Evolutionary conservation across 2,113 vertebrate genomes (phyloP).

Genomic region (Haplochromis burtoni): DNA sequence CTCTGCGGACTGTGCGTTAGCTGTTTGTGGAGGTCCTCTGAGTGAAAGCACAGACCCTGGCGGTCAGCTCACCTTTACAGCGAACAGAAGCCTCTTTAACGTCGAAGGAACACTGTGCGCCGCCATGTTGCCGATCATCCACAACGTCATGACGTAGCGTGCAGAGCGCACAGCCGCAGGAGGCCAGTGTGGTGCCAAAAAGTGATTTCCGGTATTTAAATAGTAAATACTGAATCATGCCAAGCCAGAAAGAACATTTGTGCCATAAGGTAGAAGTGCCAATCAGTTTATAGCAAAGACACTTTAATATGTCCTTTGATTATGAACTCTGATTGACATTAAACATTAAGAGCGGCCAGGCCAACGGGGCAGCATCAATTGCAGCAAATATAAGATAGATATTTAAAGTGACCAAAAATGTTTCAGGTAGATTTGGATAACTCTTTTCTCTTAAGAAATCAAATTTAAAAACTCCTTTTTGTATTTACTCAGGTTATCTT

Average conservation of each 20-base stretch:
- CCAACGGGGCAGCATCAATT: neutral
- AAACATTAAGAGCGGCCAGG: neutral
- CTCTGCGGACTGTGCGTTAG: neutral
- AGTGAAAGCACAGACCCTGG: neutral
- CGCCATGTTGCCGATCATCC: conserved; percentile 61
- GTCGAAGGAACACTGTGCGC: conserved; percentile 40
- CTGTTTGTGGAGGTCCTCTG: neutral
- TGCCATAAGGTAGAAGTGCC: neutral
- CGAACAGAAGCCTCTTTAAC: conserved; percentile 44
- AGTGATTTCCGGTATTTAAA: neutral
- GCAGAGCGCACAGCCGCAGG: neutral
- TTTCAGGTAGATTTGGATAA: neutral
- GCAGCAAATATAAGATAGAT: neutral
- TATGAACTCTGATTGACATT: neutral
- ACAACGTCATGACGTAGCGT: neutral
- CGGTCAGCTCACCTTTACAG: conserved; percentile 66
- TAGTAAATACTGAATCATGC: neutral
- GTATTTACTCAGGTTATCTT: neutral
- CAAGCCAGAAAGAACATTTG: neutral
- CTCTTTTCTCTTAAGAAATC: neutral
- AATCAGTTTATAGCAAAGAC: neutral
- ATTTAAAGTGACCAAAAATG: neutral
- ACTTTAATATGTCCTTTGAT: neutral
- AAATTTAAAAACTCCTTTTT: neutral
- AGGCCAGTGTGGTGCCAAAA: neutral